These are phyloP conservation scores for Nycticorax nycticorax DNA, from an alignment of 2,113 vertebrate genomes.

Conservation along the genomic window DNA sequence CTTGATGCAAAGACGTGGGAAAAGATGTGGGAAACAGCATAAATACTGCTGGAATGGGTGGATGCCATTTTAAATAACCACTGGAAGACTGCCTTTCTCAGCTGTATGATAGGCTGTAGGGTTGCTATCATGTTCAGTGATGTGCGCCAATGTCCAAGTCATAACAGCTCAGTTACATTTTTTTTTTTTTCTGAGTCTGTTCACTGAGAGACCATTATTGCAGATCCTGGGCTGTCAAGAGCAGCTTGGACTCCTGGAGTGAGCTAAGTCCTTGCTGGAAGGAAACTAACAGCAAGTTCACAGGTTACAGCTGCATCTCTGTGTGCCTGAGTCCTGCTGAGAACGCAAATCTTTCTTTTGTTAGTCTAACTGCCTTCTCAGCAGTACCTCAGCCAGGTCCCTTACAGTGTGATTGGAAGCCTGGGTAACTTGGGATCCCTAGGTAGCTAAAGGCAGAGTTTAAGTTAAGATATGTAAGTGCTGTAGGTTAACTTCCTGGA, in stretches of 20 bases:
- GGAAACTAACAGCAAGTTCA: background rate
- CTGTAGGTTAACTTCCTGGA: background rate
- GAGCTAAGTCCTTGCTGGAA: background rate
- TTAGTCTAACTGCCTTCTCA: conserved; percentile 13
- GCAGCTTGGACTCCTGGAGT: background rate
- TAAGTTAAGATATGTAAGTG: background rate
- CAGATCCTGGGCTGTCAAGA: background rate
- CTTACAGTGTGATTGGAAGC: background rate
- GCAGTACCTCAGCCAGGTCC: background rate
- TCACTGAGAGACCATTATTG: background rate
- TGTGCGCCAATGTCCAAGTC: background rate
- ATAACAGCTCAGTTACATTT: background rate
- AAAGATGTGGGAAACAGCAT: background rate
- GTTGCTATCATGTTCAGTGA: background rate
- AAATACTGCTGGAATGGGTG: background rate
- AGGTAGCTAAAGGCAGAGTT: background rate
- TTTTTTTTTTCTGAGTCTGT: background rate
- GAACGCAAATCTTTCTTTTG: background rate
- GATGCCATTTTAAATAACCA: background rate
- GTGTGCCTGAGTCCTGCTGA: background rate
- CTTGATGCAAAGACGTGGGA: background rate
- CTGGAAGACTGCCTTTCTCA: background rate
- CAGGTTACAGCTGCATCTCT: conserved; percentile 11
- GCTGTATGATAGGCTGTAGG: background rate
- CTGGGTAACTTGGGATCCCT: background rate